A percentile compares a stretch with the other conserved stretches of the same genome.
These are phyloP conservation scores for Bubalus kerabau DNA, from an alignment of 2,113 vertebrate species.

Conservation along the genomic window DNA sequence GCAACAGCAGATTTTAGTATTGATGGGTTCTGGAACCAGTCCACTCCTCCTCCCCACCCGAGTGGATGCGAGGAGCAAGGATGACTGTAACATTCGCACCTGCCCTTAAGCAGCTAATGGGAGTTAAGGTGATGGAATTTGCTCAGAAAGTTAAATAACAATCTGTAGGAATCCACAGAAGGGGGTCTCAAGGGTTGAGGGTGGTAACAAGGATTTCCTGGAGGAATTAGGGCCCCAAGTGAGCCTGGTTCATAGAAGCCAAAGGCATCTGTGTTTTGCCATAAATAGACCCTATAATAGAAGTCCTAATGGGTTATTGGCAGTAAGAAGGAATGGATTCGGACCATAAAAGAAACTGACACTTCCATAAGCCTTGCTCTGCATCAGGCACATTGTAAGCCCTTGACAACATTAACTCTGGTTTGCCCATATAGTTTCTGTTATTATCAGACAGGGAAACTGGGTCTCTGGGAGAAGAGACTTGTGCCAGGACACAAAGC, in stretches of 20 bases:
- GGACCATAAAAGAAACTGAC: background rate
- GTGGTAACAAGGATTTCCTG: background rate
- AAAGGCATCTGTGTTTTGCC: background rate
- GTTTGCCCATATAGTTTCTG: background rate
- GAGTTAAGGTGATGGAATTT: background rate
- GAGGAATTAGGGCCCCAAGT: background rate
- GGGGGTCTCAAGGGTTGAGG: background rate
- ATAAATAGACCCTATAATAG: background rate
- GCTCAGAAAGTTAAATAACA: background rate
- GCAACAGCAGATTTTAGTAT: background rate
- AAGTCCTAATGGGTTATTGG: background rate
- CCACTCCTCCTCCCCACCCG: too few species aligned
- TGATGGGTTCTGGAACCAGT: background rate
- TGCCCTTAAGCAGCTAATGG: background rate
- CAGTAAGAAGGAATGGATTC: background rate
- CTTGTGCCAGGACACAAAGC: background rate
- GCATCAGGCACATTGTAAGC: background rate
- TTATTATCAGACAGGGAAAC: background rate
- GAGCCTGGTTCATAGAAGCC: background rate
- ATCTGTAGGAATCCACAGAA: background rate
- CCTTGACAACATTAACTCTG: background rate
- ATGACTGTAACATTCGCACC: background rate
- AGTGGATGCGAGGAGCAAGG: background rate
- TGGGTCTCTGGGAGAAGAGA: background rate
- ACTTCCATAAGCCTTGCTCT: background rate